Evolutionary conservation across 1,140 invertebrate genomes (phyloP).

Genomic region (Colletes gigas): DNA sequence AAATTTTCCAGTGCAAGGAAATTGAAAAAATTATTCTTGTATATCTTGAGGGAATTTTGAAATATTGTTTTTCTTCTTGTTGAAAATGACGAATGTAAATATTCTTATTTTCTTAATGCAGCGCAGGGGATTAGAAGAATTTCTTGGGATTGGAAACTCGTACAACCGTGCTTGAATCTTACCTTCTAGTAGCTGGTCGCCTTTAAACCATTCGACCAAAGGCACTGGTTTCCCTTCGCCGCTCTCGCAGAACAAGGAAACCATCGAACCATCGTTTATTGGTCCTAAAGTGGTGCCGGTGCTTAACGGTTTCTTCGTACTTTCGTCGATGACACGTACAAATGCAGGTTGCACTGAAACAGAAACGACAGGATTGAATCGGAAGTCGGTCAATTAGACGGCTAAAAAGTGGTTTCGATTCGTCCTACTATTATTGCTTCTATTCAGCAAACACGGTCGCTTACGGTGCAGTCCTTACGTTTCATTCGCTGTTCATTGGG

Average conservation of each 20-base stretch:
- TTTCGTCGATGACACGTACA: constrained; percentile 83
- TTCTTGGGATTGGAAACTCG: too few species aligned
- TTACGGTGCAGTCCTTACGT: constrained; percentile 1
- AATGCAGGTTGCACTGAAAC: constrained; percentile 87
- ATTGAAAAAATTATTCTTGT: too few species aligned
- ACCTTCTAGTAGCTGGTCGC: constrained; percentile 85
- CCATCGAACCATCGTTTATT: constrained; percentile 85
- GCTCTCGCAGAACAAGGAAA: constrained; percentile 87
- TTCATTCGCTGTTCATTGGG: background rate
- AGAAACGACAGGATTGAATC: constrained; percentile 31
- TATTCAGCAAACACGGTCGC: constrained; percentile 6
- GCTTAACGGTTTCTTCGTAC: constrained; percentile 80
- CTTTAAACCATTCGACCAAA: constrained; percentile 88
- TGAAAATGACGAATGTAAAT: too few species aligned
- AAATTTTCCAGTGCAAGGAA: too few species aligned
- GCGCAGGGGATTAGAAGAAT: too few species aligned
- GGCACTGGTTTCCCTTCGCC: constrained; percentile 89
- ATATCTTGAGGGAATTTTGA: too few species aligned
- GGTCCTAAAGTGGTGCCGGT: constrained; percentile 85
- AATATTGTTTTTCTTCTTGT: too few species aligned
- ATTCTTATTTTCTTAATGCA: too few species aligned
- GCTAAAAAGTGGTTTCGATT: constrained; percentile 15
- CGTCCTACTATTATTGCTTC: constrained; percentile 26
- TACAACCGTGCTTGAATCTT: constrained; percentile 68
- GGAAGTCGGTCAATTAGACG: constrained; percentile 40